phyloP scores from a whole-genome alignment of 2,113 vertebrate genomes.

The Chloroceryle aenea region DNA sequence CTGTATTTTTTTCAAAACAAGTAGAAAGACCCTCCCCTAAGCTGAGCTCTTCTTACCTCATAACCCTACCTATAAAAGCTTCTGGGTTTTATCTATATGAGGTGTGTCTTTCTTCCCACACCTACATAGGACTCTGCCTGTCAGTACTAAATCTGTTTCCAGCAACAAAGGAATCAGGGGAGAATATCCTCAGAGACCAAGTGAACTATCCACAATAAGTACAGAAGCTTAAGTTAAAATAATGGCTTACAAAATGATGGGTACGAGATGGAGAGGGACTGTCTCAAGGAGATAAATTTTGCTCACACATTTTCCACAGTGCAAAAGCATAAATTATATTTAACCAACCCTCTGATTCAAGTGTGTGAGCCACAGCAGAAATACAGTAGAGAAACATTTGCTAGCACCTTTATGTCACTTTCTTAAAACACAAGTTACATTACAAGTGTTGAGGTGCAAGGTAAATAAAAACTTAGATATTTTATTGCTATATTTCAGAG shows the following conservation, averaged over 20 bases:
- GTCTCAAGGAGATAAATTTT: background rate
- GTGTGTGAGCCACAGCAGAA: background rate
- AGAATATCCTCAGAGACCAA: background rate
- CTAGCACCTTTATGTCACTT: background rate
- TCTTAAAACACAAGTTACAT: background rate
- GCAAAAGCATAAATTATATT: background rate
- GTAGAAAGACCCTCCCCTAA: background rate
- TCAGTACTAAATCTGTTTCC: constrained; percentile 27
- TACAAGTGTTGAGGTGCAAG: background rate
- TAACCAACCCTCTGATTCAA: background rate
- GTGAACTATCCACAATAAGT: constrained; percentile 18
- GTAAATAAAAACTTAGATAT: background rate
- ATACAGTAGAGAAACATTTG: background rate
- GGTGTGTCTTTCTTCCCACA: constrained; percentile 46
- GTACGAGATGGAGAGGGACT: background rate
- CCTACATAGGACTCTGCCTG: constrained; percentile 25
- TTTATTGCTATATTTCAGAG: background rate
- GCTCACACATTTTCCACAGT: background rate
- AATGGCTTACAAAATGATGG: background rate
- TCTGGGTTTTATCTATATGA: background rate
- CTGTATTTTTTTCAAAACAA: background rate
- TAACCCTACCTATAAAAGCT: background rate
- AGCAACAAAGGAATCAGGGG: background rate
- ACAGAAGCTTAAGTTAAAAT: background rate
- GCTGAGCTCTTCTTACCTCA: background rate